These are phyloP conservation scores for Lasius fuliginosus DNA, from an alignment of 2,888 invertebrate species.

Conservation along the genomic window DNA sequence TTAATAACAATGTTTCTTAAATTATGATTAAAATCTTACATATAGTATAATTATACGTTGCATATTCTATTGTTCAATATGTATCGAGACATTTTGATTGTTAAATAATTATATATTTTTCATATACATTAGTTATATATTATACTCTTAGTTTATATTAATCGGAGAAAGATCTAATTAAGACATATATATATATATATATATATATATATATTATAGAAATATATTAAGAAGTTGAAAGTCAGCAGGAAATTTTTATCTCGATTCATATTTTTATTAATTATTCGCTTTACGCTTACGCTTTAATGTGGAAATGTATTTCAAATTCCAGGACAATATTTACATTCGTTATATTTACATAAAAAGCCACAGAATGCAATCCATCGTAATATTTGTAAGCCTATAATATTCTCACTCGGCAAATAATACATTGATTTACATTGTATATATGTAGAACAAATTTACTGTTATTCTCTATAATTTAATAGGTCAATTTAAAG, in stretches of 20 bases:
- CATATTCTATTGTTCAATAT: neutral
- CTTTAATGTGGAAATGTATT: slow-evolving; percentile 8
- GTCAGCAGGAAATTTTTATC: neutral
- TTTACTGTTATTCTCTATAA: slow-evolving; percentile 13
- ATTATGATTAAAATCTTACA: neutral
- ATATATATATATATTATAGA: too few species aligned
- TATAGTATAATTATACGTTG: neutral
- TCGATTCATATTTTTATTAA: neutral
- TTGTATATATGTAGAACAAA: neutral
- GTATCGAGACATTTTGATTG: neutral
- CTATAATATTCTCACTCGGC: slow-evolving; percentile 14
- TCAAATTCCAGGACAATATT: neutral
- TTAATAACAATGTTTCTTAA: neutral
- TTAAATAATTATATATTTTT: neutral
- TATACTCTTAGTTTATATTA: neutral
- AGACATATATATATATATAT: too few species aligned
- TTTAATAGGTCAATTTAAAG: neutral
- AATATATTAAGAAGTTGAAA: neutral
- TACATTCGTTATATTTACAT: slow-evolving; percentile 22
- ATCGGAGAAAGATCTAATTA: neutral
- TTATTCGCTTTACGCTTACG: neutral
- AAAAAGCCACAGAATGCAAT: slow-evolving; percentile 17
- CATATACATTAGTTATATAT: neutral
- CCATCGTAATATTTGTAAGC: neutral
- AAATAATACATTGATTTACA: slow-evolving; percentile 15